These are phyloP conservation scores for Pantala flavescens DNA, from an alignment of 1,140 invertebrate genomes.

Conservation along the genomic window DNA sequence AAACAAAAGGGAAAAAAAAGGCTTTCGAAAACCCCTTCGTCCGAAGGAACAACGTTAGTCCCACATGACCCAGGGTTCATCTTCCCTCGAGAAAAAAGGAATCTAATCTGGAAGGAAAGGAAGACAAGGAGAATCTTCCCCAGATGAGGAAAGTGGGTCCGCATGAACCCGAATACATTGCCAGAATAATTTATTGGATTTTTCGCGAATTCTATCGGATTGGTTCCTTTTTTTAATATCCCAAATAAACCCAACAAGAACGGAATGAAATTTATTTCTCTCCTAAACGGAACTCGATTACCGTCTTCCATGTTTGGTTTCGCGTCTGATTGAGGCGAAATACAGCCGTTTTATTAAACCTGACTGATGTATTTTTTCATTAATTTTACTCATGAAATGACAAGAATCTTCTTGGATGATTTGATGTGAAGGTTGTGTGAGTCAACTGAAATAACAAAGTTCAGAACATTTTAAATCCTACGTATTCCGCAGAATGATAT, in stretches of 20 bases:
- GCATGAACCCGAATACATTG: neutral
- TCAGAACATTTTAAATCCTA: no score
- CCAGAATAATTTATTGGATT: constrained; percentile 5
- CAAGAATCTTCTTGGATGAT: no score
- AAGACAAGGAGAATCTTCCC: neutral
- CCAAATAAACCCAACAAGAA: neutral
- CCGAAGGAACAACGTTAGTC: neutral
- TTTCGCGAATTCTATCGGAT: neutral
- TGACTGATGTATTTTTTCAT: no score
- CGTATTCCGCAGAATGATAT: no score
- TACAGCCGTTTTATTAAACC: no score
- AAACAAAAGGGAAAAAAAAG: neutral
- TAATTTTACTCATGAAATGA: no score
- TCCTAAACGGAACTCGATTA: neutral
- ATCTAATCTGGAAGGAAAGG: neutral
- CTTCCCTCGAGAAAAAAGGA: neutral
- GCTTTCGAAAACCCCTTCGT: no score
- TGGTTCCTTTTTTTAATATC: neutral
- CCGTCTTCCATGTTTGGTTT: no score
- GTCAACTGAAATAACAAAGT: no score
- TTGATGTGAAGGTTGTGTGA: no score
- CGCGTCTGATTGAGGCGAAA: no score
- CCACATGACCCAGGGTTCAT: neutral
- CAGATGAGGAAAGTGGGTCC: neutral
- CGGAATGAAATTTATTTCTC: neutral